Base-by-base conservation (phyloP, 1,140 invertebrate species). In the Drosophila cardini region DNA sequence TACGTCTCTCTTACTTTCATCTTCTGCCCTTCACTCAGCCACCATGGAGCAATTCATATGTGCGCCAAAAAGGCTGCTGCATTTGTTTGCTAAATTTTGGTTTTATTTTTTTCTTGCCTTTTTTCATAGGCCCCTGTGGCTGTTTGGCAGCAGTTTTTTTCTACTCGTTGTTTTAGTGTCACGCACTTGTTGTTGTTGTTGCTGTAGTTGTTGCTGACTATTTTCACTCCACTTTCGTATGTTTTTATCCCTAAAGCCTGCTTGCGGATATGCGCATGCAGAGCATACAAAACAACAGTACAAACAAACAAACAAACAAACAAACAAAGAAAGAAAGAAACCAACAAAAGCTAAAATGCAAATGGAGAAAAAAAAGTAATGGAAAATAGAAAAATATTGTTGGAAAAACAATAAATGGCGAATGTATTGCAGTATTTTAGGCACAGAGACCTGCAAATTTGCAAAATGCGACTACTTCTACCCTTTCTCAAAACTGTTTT, bases 361-460 rank as follows among this genome's bases (percentile, higher is more conserved):
- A 34, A 69, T 52, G 38, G 63, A 60, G 68, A 61, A 50, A 10
- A 56, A 74, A 67, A 73, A 26, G 21, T 0, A 26, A 26, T 26
- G 21, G 21, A 26, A 26, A 26, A 26, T 26, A 26, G 21, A 26
- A 26, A 26, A 61, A 80, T 62, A 73, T 74, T 79, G 84, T 89
- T 80, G 84, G 63, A 84, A 89, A 87, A 87, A 87, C 84, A 89
- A 87, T 89, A 87, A 87, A 89, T 84, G 85, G 84, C 84, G 80
- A 87, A 87, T 89, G 80, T 87, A 89, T 89, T 69, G 85, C 84
- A 65, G 77, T 85, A 76, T 89, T 89, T 89, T 90, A 90, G 84
- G 84, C 84, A 89, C 72, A 80, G 85, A 72, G 85, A 72, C 64
- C 77, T 90, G 85, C 83, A 90, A 89, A 89, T 85, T 84, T 85